phyloP scores from a whole-genome alignment of 2,797 vertebrate species.

The Toxotes lorentzi region DNA sequence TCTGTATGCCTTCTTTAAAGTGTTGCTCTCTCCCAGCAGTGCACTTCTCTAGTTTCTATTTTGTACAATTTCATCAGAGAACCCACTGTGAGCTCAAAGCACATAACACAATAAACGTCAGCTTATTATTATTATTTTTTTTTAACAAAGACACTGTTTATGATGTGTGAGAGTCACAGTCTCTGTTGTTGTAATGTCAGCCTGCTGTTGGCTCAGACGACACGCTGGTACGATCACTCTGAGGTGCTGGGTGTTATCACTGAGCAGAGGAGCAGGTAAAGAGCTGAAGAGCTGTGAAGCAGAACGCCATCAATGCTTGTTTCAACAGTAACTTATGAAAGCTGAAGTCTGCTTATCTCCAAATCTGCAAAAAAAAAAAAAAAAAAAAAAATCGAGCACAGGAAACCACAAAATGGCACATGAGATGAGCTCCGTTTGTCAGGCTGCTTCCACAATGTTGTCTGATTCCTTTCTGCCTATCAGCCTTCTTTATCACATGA shows the following conservation, averaged over 20 bases:
- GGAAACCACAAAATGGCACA: not conserved
- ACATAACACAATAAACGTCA: slow-evolving; percentile 13
- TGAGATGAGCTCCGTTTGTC: slow-evolving; percentile 18
- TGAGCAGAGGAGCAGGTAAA: slow-evolving; percentile 3
- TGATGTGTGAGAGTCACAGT: slow-evolving; percentile 2
- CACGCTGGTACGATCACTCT: slow-evolving; percentile 16
- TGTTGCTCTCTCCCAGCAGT: slow-evolving; percentile 15
- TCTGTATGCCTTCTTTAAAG: slow-evolving; percentile 15
- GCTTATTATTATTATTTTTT: slow-evolving; percentile 1
- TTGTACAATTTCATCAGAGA: slow-evolving; percentile 9
- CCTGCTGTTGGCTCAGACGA: not conserved
- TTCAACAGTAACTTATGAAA: slow-evolving; percentile 28
- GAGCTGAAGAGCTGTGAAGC: slow-evolving; percentile 10
- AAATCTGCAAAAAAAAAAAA: slow-evolving; percentile 28
- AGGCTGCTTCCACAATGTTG: not conserved
- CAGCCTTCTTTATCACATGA: slow-evolving; percentile 31
- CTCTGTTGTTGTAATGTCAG: slow-evolving; percentile 3
- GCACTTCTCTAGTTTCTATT: slow-evolving; percentile 11
- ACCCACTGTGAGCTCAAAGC: slow-evolving; percentile 22
- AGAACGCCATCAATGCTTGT: not conserved
- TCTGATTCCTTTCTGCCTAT: slow-evolving; percentile 21
- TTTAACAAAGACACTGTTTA: slow-evolving; percentile 12
- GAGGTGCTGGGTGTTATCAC: slow-evolving; percentile 20
- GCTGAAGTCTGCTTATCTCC: not conserved
- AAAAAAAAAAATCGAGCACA: not conserved